These are phyloP conservation scores for Anser cygnoides DNA, from an alignment of 2,113 vertebrate genomes.

Conservation along the genomic window DNA sequence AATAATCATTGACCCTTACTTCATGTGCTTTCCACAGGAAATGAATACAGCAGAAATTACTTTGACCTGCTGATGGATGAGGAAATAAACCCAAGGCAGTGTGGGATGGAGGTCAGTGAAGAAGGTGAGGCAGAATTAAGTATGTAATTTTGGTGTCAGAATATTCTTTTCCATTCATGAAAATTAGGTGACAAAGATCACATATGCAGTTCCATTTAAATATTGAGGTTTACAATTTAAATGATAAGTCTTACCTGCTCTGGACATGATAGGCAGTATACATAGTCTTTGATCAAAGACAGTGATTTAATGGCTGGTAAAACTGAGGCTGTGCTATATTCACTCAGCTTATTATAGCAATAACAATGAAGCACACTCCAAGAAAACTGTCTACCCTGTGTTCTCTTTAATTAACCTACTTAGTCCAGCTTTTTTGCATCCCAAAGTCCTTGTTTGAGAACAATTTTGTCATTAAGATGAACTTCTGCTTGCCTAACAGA, in stretches of 20 bases:
- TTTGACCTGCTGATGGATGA: constrained; percentile 90
- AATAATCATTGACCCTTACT: constrained; percentile 96
- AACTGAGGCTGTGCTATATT: neutral
- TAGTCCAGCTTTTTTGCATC: neutral
- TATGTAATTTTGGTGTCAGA: constrained; percentile 94
- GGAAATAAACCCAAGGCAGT: constrained; percentile 93
- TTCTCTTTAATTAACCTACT: neutral
- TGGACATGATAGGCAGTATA: constrained; percentile 3
- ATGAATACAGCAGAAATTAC: constrained; percentile 93
- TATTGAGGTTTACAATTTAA: constrained; percentile 77
- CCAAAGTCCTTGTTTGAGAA: neutral
- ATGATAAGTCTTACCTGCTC: constrained; percentile 63
- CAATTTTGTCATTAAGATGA: neutral
- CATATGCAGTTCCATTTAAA: constrained; percentile 74
- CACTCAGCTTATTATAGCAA: neutral
- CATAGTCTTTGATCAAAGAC: constrained; percentile 74
- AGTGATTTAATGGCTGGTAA: constrained; percentile 31
- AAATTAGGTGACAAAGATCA: constrained; percentile 88
- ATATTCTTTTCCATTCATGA: constrained; percentile 96
- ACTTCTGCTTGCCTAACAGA: neutral
- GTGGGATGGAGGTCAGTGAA: constrained; percentile 85
- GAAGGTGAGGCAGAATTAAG: constrained; percentile 98
- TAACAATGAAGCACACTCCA: accelerated
- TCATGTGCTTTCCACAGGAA: constrained; percentile 94
- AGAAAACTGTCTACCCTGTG: neutral